These are phyloP conservation scores for Sialia sialis DNA, from an alignment of 2,113 vertebrate genomes.

Conservation along the genomic window DNA sequence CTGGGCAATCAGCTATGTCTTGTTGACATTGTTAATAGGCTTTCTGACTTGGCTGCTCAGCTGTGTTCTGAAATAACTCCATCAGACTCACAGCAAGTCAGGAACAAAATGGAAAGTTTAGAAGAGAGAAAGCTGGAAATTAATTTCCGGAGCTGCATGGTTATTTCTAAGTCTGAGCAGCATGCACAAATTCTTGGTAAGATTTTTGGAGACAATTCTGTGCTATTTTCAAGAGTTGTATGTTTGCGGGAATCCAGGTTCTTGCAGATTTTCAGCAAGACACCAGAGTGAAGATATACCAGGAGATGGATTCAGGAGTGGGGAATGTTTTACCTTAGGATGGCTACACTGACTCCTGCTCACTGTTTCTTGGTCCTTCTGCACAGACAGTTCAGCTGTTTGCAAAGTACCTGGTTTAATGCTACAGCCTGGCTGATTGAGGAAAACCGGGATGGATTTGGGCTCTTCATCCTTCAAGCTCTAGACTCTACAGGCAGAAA, in stretches of 20 bases:
- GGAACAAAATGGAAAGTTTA: slow-evolving; percentile 49
- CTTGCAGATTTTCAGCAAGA: neutral
- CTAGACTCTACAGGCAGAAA: neutral
- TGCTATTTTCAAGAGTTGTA: neutral
- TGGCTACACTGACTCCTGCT: neutral
- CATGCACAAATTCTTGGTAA: neutral
- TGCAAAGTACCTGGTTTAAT: neutral
- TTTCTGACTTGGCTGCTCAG: slow-evolving; percentile 51
- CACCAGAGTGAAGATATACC: neutral
- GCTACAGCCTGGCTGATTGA: neutral
- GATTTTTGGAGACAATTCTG: neutral
- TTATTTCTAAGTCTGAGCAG: slow-evolving; percentile 21
- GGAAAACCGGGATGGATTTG: neutral
- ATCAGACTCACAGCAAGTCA: slow-evolving; percentile 30
- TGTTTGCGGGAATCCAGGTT: neutral
- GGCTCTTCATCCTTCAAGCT: neutral
- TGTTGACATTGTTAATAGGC: slow-evolving; percentile 34
- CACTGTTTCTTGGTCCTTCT: neutral
- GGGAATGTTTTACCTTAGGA: neutral
- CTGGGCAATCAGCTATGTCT: slow-evolving; percentile 17
- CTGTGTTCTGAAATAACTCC: slow-evolving; percentile 35
- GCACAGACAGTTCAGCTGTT: neutral
- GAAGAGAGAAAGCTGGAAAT: slow-evolving; percentile 32
- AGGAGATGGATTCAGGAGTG: neutral
- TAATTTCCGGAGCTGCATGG: slow-evolving; percentile 24